phyloP scores from a whole-genome alignment of 2,888 invertebrate genomes.

The Agriopis leucophaearia region DNA sequence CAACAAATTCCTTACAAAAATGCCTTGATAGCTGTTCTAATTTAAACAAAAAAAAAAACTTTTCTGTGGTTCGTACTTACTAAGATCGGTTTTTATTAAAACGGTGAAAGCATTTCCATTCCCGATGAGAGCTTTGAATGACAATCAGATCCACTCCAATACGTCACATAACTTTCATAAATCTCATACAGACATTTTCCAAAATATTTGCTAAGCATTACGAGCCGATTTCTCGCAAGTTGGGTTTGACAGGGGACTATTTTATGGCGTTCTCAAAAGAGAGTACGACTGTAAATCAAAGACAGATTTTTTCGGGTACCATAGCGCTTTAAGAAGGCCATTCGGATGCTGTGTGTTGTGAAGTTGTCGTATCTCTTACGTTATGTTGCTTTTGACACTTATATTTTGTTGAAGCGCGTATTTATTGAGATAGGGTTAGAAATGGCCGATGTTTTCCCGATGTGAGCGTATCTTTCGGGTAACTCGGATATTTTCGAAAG shows the following conservation, averaged over 20 bases:
- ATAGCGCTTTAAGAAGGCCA: slow-evolving; percentile 51
- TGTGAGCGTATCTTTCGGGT: slow-evolving; percentile 1
- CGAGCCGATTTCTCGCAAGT: slow-evolving; percentile 67
- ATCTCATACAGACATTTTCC: slow-evolving; percentile 44
- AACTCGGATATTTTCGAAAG: too few relatives aligned
- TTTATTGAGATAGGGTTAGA: slow-evolving; percentile 36
- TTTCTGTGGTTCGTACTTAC: too few relatives aligned
- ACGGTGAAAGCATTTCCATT: neutral
- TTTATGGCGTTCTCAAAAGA: slow-evolving; percentile 77
- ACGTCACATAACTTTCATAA: slow-evolving; percentile 44
- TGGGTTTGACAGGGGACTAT: slow-evolving; percentile 77
- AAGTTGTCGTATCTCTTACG: slow-evolving; percentile 45
- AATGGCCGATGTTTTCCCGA: neutral
- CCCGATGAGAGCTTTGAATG: slow-evolving; percentile 23
- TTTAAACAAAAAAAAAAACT: too few relatives aligned
- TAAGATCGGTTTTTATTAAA: neutral
- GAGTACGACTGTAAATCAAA: slow-evolving; percentile 73
- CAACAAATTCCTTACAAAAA: too few relatives aligned
- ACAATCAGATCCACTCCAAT: slow-evolving; percentile 32
- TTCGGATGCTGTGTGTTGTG: slow-evolving; percentile 49
- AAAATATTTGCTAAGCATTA: slow-evolving; percentile 76
- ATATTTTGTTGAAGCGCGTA: slow-evolving; percentile 35
- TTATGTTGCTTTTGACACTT: slow-evolving; percentile 40
- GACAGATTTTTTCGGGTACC: slow-evolving; percentile 67
- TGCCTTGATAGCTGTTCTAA: too few relatives aligned